These are phyloP conservation scores for Gryllus bimaculatus DNA, from an alignment of 1,140 invertebrate species.

Conservation along the genomic window DNA sequence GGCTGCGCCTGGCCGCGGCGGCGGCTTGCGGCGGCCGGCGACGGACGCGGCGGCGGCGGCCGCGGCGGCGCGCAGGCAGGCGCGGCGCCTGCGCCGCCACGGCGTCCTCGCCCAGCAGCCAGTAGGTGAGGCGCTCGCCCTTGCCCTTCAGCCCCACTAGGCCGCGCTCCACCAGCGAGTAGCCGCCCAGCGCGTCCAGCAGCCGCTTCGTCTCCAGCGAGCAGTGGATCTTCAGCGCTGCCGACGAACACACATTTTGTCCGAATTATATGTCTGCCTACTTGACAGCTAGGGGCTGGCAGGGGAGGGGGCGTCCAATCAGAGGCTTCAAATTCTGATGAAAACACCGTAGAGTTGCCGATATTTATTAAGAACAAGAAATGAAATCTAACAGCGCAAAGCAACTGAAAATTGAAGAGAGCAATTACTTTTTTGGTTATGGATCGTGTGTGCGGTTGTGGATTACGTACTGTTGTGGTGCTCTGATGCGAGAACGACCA, in stretches of 20 bases:
- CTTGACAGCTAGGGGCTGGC: too few relatives aligned
- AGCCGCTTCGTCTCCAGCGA: slow-evolving; percentile 62
- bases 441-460: too few relatives aligned
- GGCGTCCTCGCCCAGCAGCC: slow-evolving; percentile 68
- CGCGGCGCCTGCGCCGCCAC: slow-evolving; percentile 41
- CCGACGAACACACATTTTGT: slow-evolving; percentile 25
- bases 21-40: slow-evolving; percentile 26
- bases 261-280: too few relatives aligned
- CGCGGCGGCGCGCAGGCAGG: slow-evolving; percentile 30
- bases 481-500: too few relatives aligned
- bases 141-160: slow-evolving; percentile 79
- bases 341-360: too few relatives aligned
- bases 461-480: too few relatives aligned
- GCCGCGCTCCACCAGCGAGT: slow-evolving; percentile 65
- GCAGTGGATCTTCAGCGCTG: slow-evolving; percentile 78
- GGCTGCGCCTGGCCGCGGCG: slow-evolving; percentile 32
- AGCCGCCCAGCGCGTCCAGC: slow-evolving; percentile 69
- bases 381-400: too few relatives aligned
- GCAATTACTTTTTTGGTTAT: too few relatives aligned
- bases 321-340: too few relatives aligned
- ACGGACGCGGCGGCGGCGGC: not conserved
- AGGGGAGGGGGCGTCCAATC: too few relatives aligned
- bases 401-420: too few relatives aligned
- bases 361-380: too few relatives aligned
- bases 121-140: slow-evolving; percentile 75